Percentiles rank a stretch among this genome's conserved stretches.
Evolutionary conservation across 2,888 invertebrate genomes (phyloP).

Genomic region (Pachliopta kotzebuea): DNA sequence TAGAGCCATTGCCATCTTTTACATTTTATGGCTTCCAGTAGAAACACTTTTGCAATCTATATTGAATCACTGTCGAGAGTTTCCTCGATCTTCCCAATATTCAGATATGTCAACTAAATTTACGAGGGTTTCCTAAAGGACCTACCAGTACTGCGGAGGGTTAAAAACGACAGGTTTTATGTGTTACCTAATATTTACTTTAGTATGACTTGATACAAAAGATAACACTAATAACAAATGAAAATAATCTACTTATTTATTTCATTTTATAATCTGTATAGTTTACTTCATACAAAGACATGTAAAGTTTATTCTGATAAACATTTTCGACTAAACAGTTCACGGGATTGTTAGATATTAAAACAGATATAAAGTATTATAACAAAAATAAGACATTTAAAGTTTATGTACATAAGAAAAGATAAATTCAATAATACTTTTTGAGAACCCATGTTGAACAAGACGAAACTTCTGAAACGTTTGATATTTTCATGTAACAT

Average conservation of each 20-base stretch:
- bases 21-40: constrained; percentile 24
- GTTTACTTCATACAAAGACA: too few species aligned
- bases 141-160: constrained; percentile 20
- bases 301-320: too few species aligned
- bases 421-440: too few species aligned
- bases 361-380: too few species aligned
- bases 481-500: background rate
- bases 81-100: constrained; percentile 24
- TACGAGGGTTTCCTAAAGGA: constrained; percentile 21
- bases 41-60: constrained; percentile 26
- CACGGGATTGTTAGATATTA: too few species aligned
- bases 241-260: too few species aligned
- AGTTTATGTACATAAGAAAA: too few species aligned
- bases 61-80: constrained; percentile 23
- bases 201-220: background rate
- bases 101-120: constrained; percentile 22
- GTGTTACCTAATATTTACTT: background rate
- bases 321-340: too few species aligned
- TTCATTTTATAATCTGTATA: too few species aligned
- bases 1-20: constrained; percentile 5
- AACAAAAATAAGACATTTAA: too few species aligned
- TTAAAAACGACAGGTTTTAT: background rate
- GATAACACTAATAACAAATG: too few species aligned
- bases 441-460: background rate
- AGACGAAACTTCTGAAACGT: background rate